phyloP scores from a whole-genome alignment of 2,888 invertebrate genomes.

The Heteromyza rotundicornis region DNA sequence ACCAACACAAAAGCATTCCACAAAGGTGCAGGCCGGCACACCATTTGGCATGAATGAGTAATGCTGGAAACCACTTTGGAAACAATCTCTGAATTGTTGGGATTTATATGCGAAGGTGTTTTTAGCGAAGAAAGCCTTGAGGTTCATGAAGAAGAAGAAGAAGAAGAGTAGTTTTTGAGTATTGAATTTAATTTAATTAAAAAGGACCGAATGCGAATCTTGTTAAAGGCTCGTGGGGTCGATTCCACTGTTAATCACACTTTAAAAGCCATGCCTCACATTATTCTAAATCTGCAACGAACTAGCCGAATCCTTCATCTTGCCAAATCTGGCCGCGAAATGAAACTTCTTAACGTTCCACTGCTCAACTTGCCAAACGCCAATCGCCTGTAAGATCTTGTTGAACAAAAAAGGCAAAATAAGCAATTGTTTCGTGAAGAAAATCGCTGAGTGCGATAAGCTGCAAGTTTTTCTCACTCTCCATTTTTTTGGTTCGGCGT shows the following conservation, averaged over 20 bases:
- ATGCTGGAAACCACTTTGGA: neutral
- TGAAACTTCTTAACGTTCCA: constrained; percentile 9
- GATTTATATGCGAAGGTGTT: neutral
- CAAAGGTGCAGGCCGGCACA: neutral
- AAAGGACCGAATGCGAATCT: too few species aligned
- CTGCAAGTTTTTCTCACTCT: constrained; percentile 56
- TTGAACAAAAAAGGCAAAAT: constrained; percentile 26
- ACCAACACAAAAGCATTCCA: constrained; percentile 3
- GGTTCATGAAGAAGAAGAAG: too few species aligned
- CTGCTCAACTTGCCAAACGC: constrained; percentile 5
- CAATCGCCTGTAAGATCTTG: constrained; percentile 39
- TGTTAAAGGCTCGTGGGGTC: too few species aligned
- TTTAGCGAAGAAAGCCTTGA: too few species aligned
- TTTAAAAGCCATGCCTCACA: neutral
- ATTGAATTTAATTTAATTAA: too few species aligned
- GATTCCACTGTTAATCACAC: too few species aligned
- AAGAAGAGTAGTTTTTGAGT: too few species aligned
- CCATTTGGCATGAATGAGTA: neutral
- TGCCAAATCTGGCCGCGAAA: neutral
- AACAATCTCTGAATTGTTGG: neutral
- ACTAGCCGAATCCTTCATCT: constrained; percentile 12
- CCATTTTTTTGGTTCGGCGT: constrained; percentile 31
- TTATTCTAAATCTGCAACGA: constrained; percentile 18
- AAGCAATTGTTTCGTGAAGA: constrained; percentile 44
- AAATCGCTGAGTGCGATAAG: constrained; percentile 52